Evolutionary conservation across 2,888 invertebrate species (phyloP), one percentile per base, ranked within the genome.

Genomic region (Chrysina gloriosa): DNA sequence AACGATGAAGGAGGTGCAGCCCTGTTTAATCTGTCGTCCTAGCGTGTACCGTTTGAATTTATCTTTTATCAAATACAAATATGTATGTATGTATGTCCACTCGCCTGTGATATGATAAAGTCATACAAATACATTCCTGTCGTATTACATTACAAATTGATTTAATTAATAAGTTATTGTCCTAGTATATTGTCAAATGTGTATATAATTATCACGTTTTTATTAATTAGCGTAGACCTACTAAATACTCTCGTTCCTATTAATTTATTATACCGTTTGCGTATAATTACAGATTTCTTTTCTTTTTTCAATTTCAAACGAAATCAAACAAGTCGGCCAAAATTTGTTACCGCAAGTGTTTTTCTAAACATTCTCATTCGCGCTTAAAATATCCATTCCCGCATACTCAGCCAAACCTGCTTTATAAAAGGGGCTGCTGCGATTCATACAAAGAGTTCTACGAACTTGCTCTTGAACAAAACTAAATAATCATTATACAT

Each of bases 171-270:
- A 73, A 71, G 74, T 75, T 78, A 79, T 79, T 78, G 79, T 79
- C 79, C 42, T 78, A 78, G 75, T 72, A 76, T 78, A 78, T 79
- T 79, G 78, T 79, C 78, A 70, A 69, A 75, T 75, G 78, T 77
- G 77, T 77, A 75, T 77, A 72, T 74, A 27, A 67, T 69, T 78
- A 78, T 79, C 78, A 79, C 78, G 74, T 75, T 65, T 65, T 56
- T 70, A 66, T 61, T 39, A 48, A 50, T 36, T 70, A 67, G 65
- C 47, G 63, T 47, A 56, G 19, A 58, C 58, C 39, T 66, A 52
- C 19, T 70, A 69, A 67, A 70, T 67, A 70, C 68, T 16, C 63
- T 69, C 56, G 63, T 71, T 69, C 66, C 70, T 70, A 69, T 66
- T 68, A 69, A 68, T 69, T 16, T 34, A 19, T 54, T 50, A 11